Percentiles rank a stretch among this genome's conserved stretches.
Evolutionary conservation across 2,888 invertebrate species (phyloP).

Genomic region (Amphipoea oculea): DNA sequence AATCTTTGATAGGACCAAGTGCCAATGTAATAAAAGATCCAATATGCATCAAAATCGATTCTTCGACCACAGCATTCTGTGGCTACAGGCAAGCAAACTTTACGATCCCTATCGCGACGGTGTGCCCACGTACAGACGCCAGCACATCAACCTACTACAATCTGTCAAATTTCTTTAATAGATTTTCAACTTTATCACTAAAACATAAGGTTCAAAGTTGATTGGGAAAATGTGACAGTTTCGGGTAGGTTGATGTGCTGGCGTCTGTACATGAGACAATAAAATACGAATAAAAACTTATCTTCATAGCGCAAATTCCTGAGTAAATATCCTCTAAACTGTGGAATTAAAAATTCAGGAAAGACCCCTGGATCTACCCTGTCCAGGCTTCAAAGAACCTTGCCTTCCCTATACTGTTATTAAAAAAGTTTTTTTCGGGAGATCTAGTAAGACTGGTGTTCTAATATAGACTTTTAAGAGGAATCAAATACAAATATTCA

Average conservation of each 20-base stretch:
- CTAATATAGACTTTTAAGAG: slow-evolving; percentile 72
- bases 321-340: slow-evolving; percentile 78
- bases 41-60: slow-evolving; percentile 31
- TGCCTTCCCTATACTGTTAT: slow-evolving; percentile 2
- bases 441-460: slow-evolving; percentile 71
- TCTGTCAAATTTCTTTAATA: too few relatives aligned
- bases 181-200: too few relatives aligned
- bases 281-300: slow-evolving; percentile 69
- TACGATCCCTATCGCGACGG: slow-evolving; percentile 47
- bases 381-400: slow-evolving; percentile 41
- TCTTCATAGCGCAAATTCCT: slow-evolving; percentile 76
- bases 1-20: background rate
- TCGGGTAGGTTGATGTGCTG: too few relatives aligned
- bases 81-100: slow-evolving; percentile 43
- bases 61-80: slow-evolving; percentile 16
- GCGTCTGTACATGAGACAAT: slow-evolving; percentile 49
- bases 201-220: too few relatives aligned
- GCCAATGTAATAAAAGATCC: slow-evolving; percentile 17
- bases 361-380: slow-evolving; percentile 42
- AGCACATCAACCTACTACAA: too few relatives aligned
- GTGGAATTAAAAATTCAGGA: slow-evolving; percentile 80
- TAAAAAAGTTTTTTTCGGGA: slow-evolving; percentile 58
- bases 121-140: too few relatives aligned
- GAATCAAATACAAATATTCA: slow-evolving; percentile 87
- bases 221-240: too few relatives aligned